Evolutionary conservation across 1,140 invertebrate species (phyloP).

Genomic region (Goniozus legneri): DNA sequence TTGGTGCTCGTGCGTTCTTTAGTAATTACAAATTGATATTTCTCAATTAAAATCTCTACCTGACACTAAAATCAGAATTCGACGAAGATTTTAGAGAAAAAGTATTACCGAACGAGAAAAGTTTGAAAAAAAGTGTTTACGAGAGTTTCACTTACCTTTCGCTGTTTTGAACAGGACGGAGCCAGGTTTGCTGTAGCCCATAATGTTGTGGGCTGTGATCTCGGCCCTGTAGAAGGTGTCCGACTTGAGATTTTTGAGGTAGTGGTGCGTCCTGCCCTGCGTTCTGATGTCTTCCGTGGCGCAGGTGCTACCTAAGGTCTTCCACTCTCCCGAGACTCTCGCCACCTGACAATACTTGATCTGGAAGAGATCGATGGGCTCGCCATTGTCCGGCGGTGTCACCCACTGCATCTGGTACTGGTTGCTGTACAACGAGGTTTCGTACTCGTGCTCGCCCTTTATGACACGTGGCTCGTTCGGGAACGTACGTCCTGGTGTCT

Average conservation of each 20-base stretch:
- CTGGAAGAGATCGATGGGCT: slow-evolving; percentile 79
- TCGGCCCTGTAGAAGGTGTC: slow-evolving; percentile 80
- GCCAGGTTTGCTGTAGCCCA: slow-evolving; percentile 74
- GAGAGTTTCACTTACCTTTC: slow-evolving; percentile 81
- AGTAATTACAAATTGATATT: too few species aligned
- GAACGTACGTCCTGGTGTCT: slow-evolving; percentile 56
- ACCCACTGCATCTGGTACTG: slow-evolving; percentile 79
- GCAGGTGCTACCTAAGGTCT: slow-evolving; percentile 59
- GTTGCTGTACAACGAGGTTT: slow-evolving; percentile 63
- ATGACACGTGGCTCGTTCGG: slow-evolving; percentile 60
- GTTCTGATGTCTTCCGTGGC: slow-evolving; percentile 56
- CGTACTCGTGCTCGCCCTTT: slow-evolving; percentile 29
- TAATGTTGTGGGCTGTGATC: slow-evolving; percentile 77
- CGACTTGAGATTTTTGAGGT: slow-evolving; percentile 65
- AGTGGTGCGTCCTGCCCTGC: slow-evolving; percentile 61
- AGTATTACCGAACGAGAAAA: too few species aligned
- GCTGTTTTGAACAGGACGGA: slow-evolving; percentile 77
- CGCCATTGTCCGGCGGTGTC: slow-evolving; percentile 81
- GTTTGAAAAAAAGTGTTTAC: too few species aligned
- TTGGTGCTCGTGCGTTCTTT: too few species aligned
- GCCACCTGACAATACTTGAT: slow-evolving; percentile 71
- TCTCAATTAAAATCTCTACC: too few species aligned
- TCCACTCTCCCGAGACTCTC: slow-evolving; percentile 63
- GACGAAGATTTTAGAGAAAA: too few species aligned
- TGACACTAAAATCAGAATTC: too few species aligned